These are phyloP conservation scores for Orcinus orca DNA, from an alignment of 2,113 vertebrate species.

Conservation along the genomic window DNA sequence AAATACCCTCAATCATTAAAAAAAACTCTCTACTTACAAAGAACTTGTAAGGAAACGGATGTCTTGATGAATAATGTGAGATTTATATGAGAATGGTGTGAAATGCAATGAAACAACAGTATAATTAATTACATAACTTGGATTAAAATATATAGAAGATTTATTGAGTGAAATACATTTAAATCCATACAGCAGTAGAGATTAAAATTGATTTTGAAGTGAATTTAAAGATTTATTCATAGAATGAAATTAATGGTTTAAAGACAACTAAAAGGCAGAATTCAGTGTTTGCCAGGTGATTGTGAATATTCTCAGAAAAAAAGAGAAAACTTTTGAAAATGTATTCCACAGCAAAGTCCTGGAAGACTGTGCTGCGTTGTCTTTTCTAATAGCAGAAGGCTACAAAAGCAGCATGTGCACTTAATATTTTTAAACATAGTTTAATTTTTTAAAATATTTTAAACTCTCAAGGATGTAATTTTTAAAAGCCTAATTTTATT, in stretches of 20 bases:
- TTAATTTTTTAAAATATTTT: neutral
- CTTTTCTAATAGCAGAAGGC: neutral
- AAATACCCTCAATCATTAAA: neutral
- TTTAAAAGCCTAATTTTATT: neutral
- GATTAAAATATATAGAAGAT: neutral
- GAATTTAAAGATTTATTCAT: neutral
- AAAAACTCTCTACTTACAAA: neutral
- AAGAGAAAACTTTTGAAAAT: neutral
- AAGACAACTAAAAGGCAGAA: neutral
- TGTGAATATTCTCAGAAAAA: neutral
- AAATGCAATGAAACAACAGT: neutral
- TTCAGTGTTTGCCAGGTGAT: neutral
- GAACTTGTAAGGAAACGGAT: neutral
- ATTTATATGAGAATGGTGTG: conserved; percentile 14
- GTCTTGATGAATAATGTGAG: neutral
- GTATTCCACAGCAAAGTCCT: neutral
- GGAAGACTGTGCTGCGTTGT: neutral
- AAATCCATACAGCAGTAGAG: neutral
- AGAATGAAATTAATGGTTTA: neutral
- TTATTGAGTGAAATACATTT: neutral
- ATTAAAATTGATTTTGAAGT: conserved; percentile 21
- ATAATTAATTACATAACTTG: neutral
- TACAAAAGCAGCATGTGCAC: neutral
- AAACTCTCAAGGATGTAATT: neutral
- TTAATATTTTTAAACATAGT: neutral